These are phyloP conservation scores for Aleiodes testaceus DNA, from an alignment of 2,888 invertebrate genomes.

Conservation along the genomic window DNA sequence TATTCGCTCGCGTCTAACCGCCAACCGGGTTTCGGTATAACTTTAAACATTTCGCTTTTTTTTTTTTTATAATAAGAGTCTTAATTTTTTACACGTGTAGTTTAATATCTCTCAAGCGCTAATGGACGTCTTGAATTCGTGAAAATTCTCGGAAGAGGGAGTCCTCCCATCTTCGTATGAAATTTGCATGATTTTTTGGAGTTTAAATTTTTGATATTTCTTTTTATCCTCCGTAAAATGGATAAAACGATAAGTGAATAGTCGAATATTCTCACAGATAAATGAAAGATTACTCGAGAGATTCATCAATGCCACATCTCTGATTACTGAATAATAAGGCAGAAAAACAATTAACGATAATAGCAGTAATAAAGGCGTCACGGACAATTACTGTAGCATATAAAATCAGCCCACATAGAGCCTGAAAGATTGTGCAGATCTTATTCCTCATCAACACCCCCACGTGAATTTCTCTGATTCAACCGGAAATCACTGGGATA, in stretches of 20 bases:
- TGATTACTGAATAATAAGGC: constrained; percentile 6
- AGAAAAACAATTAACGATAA: constrained; percentile 67
- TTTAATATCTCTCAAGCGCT: constrained; percentile 59
- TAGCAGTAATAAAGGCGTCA: constrained; percentile 64
- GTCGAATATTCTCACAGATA: too few relatives aligned
- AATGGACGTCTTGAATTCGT: constrained; percentile 64
- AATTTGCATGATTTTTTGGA: constrained; percentile 20
- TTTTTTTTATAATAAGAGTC: constrained; percentile 38
- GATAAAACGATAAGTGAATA: neutral
- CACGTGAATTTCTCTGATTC: neutral
- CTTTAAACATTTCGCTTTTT: constrained; percentile 5
- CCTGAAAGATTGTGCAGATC: constrained; percentile 24
- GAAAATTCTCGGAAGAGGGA: constrained; percentile 36
- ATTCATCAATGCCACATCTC: constrained; percentile 28
- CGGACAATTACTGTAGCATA: constrained; percentile 52
- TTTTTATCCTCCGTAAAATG: neutral
- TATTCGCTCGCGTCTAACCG: constrained; percentile 54
- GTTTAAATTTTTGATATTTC: constrained; percentile 3
- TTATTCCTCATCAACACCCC: neutral
- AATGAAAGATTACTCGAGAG: too few relatives aligned
- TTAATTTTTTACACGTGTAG: constrained; percentile 67
- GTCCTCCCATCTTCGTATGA: neutral
- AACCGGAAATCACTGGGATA: constrained; percentile 18
- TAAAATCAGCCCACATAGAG: constrained; percentile 10
- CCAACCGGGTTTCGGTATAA: constrained; percentile 12